Percentiles rank a stretch among this genome's conserved stretches.
phyloP scores from a whole-genome alignment of 1,140 invertebrate genomes.

The Hermatobates lingyangjiaoensis region DNA sequence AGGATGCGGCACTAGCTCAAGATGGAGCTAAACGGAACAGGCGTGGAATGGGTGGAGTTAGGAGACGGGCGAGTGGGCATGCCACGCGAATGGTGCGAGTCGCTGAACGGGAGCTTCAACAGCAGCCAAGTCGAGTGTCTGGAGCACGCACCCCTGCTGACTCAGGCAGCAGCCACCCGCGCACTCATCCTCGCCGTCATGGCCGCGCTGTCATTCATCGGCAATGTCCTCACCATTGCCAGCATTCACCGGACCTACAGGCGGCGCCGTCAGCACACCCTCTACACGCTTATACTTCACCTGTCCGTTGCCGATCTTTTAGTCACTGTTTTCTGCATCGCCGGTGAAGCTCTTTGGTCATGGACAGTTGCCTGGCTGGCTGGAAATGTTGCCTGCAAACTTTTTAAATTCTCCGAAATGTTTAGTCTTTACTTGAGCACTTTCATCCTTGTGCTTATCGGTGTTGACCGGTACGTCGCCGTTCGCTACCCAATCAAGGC shows the following conservation, averaged over 20 bases:
- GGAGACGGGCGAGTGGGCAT: too few relatives aligned
- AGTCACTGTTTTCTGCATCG: slow-evolving; percentile 60
- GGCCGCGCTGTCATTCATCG: slow-evolving; percentile 47
- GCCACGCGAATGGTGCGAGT: slow-evolving; percentile 10
- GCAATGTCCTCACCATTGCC: slow-evolving; percentile 52
- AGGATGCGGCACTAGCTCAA: too few relatives aligned
- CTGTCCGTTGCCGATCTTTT: slow-evolving; percentile 52
- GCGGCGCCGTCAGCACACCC: slow-evolving; percentile 28
- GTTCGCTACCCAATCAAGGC: slow-evolving; percentile 62
- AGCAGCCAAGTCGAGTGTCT: slow-evolving; percentile 23
- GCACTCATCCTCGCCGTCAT: slow-evolving; percentile 42
- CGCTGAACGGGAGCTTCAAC: slow-evolving; percentile 9
- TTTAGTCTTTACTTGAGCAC: slow-evolving; percentile 67
- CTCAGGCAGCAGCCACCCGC: slow-evolving; percentile 33
- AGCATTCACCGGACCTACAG: slow-evolving; percentile 33
- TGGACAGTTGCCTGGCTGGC: slow-evolving; percentile 62
- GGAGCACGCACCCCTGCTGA: slow-evolving; percentile 41
- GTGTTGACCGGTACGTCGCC: slow-evolving; percentile 58
- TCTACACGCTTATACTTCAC: slow-evolving; percentile 59
- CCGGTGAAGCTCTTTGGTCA: slow-evolving; percentile 57
- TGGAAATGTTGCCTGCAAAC: slow-evolving; percentile 51
- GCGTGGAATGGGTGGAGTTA: too few relatives aligned
- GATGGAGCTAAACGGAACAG: too few relatives aligned
- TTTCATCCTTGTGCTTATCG: slow-evolving; percentile 49
- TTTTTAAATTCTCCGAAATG: slow-evolving; percentile 65